Conservation (phyloP, 2,113 vertebrate species). For the Otolemur garnettii region DNA sequence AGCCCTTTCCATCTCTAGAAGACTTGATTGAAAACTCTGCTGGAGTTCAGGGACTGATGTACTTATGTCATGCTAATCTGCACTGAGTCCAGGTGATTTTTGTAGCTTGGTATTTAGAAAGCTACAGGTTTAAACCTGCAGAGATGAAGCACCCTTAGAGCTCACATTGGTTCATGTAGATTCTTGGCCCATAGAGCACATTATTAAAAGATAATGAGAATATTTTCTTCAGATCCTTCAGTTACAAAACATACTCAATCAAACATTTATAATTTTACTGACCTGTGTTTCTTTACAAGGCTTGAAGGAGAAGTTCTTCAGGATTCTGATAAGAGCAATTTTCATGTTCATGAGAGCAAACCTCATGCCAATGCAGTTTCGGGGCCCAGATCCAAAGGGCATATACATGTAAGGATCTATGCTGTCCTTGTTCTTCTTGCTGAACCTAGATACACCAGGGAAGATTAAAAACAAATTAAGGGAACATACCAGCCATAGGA, state of each 20-base stretch:
- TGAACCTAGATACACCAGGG: constrained; percentile 86
- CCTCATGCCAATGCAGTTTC: constrained; percentile 92
- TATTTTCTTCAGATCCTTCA: neutral
- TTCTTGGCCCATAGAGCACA: neutral
- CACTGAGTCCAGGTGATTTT: neutral
- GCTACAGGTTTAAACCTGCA: neutral
- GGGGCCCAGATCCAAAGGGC: constrained; percentile 90
- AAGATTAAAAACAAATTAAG: neutral
- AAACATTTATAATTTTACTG: constrained; percentile 53
- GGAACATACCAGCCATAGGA: neutral
- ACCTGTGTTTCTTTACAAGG: constrained; percentile 90
- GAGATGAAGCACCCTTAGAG: neutral
- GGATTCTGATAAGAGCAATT: constrained; percentile 85
- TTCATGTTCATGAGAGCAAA: constrained; percentile 90
- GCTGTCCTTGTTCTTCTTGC: constrained; percentile 86
- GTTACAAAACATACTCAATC: neutral
- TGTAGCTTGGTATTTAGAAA: neutral
- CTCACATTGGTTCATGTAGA: neutral
- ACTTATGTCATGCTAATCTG: neutral
- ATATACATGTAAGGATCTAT: constrained; percentile 87
- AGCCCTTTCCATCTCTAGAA: neutral
- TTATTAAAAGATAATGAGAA: neutral
- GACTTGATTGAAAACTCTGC: neutral
- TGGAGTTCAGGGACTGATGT: neutral
- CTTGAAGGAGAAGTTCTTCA: constrained; percentile 88